phyloP scores from a whole-genome alignment of 1,140 invertebrate genomes.

The Saccostrea glomerata region DNA sequence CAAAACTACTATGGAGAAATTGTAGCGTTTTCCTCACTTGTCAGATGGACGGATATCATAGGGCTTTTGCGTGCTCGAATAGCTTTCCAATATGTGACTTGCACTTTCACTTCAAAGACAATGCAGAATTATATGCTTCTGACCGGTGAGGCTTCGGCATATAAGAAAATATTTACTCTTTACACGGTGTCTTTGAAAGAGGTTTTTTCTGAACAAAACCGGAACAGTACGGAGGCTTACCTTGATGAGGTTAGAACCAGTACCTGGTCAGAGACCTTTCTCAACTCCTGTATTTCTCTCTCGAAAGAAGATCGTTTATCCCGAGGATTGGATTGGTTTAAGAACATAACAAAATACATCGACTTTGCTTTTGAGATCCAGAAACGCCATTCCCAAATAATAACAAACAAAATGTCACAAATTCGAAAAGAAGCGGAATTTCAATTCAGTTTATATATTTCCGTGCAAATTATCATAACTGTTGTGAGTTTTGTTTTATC shows the following conservation, averaged over 20 bases:
- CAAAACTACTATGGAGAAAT: not conserved
- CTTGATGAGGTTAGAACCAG: not conserved
- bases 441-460: slow-evolving; percentile 18
- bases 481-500: not conserved
- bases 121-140: not conserved
- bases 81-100: slow-evolving; percentile 15
- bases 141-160: not conserved
- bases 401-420: not conserved
- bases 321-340: slow-evolving; percentile 30
- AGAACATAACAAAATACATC: slow-evolving; percentile 45
- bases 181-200: not conserved
- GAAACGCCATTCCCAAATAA: not conserved
- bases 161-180: not conserved
- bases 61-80: slow-evolving; percentile 41
- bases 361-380: slow-evolving; percentile 22
- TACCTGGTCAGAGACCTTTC: not conserved
- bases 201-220: not conserved
- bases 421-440: not conserved
- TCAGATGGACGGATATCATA: slow-evolving; percentile 23
- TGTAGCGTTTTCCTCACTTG: not conserved
- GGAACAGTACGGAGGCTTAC: not conserved
- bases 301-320: not conserved
- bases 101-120: not conserved
- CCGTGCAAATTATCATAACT: not conserved
- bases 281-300: not conserved